Evolutionary conservation across 2,797 vertebrate species (phyloP), one percentile per base, ranked within the genome.

Genomic region (Periophthalmus magnuspinnatus): DNA sequence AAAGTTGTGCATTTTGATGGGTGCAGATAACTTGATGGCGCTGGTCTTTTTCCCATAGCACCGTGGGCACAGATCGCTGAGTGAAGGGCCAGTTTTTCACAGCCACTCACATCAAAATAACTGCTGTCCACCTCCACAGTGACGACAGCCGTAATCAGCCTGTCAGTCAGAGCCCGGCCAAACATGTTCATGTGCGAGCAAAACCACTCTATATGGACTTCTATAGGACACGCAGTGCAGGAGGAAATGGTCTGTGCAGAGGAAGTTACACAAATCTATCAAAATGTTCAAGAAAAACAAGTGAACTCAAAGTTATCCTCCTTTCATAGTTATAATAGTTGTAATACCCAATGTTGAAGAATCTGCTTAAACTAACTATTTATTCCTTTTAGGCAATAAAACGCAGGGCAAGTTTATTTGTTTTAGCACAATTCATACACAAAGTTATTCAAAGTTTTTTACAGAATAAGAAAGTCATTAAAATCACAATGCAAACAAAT

Each of bases 121-220:
- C 67, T 80, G 75, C 78, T 81, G 76, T 87, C 82, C 82, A 71
- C 86, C 79, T 81, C 85, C 81, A 33, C 77, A 71, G 48, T 72
- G 65, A 76, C 24, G 17, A 74, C 71, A 73, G 76, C 59, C 81
- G 55, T 82, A 80, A 84, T 86, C 78, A 75, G 69, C 66, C 66
- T 60, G 80, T 79, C 83, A 84, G 64, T 79, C 75, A 0, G 14
- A 61, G 54, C 63, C 67, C 78, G 64, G 72, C 63, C 71, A 67
- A 65, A 77, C 5, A 9, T 68, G 64, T 79, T 81, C 72, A 68
- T 60, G 77, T 77, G 74, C 72, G 11, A 61, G 58, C 64, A 66
- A 87, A 57, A 52, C 5, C 77, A 65, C 41, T 24, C 22, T 32
- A 33, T 65, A 32, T 65, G 47, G 16, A 33, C 45, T 17, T 65